Evolutionary conservation across 1,140 invertebrate genomes (phyloP), one percentile per base, ranked within the genome.

Genomic region (Ceratina australensis): DNA sequence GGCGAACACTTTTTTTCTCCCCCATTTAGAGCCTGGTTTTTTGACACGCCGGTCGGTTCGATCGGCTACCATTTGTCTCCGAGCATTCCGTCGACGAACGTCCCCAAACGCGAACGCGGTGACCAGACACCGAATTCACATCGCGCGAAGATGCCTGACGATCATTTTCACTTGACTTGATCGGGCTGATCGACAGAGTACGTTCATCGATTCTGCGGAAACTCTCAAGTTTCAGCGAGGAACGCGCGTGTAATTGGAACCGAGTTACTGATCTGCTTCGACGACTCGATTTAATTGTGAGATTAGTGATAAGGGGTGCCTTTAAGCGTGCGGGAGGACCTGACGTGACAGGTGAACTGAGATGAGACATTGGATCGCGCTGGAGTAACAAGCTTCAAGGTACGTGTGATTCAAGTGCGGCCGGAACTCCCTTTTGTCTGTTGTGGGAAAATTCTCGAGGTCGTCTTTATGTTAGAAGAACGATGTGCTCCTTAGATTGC

Each of bases 1-100:
- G 67, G 79, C 79, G 83, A 86, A 71, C 77, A 84, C 85, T 87
- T 88, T 89, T 77, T 87, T 88, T 81, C 86, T 76, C 75, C 80
- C 78, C 78, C 72, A 72, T 76, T 79, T 78, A 69, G 82, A 87
- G 86, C 76, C 81, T 81, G 84, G 86, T 89, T 90, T 90, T 91
- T 91, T 90, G 88, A 90, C 88, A 90, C 88, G 84, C 81, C 80
- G 82, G 82, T 86, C 63, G 33, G 61, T 89, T 87, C 89, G 85
- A 89, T 89, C 87, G 87, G 85, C 87, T 91, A 89, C 87, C 90
- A 91, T 90, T 91, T 91, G 88, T 90, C 86, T 85, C 76, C 68
- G 72, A 85, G 80, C 83, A 69, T 84, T 85, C 80, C 26, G 60
- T n/a, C 75, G 76, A 82, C 28, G 26, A 68, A 72, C 73, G 79